Percentiles rank a stretch among this genome's conserved stretches.
phyloP scores from a whole-genome alignment of 2,113 vertebrate species.

The Oncorhynchus kisutch region DNA sequence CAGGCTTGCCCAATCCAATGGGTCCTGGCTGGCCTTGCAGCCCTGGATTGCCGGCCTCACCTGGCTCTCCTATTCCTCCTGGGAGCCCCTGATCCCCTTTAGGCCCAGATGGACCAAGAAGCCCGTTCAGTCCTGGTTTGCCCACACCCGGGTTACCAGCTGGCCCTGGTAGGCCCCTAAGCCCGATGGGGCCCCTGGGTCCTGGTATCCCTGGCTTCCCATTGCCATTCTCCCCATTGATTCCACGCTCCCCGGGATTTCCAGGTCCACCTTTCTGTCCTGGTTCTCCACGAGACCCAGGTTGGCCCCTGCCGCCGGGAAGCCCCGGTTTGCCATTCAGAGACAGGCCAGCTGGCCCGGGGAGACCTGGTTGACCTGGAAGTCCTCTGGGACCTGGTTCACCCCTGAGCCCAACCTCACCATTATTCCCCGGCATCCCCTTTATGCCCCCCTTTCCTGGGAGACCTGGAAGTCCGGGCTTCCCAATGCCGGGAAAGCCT shows the following conservation, averaged over 20 bases:
- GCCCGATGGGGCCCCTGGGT: slow-evolving; percentile 80
- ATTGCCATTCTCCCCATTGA: slow-evolving; percentile 89
- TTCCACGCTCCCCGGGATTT: slow-evolving; percentile 83
- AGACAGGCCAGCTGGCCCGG: slow-evolving; percentile 90
- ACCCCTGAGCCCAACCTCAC: slow-evolving; percentile 81
- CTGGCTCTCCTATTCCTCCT: slow-evolving; percentile 77
- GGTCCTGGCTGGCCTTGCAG: slow-evolving; percentile 83
- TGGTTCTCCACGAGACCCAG: slow-evolving; percentile 86
- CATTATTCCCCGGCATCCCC: slow-evolving; percentile 79
- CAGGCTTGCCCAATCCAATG: slow-evolving; percentile 83
- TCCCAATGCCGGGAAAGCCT: slow-evolving; percentile 90
- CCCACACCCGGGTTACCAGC: slow-evolving; percentile 80
- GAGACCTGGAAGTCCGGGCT: slow-evolving; percentile 89
- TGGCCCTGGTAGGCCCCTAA: slow-evolving; percentile 78
- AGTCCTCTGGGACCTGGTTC: slow-evolving; percentile 87
- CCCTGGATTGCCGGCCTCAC: slow-evolving; percentile 80
- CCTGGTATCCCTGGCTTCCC: slow-evolving; percentile 86
- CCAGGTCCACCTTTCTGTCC: slow-evolving; percentile 84
- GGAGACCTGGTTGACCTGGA: slow-evolving; percentile 87
- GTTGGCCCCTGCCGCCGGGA: slow-evolving; percentile 82
- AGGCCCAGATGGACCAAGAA: slow-evolving; percentile 80
- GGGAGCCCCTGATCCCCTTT: slow-evolving; percentile 86
- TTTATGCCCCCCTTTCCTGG: slow-evolving; percentile 90
- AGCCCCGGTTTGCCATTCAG: slow-evolving; percentile 93
- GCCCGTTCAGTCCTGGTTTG: slow-evolving; percentile 85